Evolutionary conservation across 2,888 invertebrate genomes (phyloP).

Genomic region (Drosophila multiciliata): DNA sequence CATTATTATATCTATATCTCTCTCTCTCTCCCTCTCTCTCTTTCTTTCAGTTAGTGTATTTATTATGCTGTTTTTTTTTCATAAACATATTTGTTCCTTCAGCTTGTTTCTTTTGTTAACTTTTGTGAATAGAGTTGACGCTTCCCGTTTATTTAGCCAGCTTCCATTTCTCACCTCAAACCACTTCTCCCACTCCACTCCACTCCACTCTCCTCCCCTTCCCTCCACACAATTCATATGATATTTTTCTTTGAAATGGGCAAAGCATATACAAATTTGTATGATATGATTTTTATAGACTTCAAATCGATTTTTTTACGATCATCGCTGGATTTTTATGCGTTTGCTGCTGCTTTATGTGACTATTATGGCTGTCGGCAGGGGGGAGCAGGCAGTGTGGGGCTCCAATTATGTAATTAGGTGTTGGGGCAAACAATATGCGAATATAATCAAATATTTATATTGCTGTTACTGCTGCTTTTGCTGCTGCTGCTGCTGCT

Average conservation of each 20-base stretch:
- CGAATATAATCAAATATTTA: constrained; percentile 40
- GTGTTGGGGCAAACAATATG: constrained; percentile 67
- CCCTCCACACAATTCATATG: constrained; percentile 1
- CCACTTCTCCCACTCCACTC: neutral
- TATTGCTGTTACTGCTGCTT: constrained; percentile 12
- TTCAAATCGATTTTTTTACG: constrained; percentile 80
- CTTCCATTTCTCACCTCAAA: neutral
- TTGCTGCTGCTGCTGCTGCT: neutral
- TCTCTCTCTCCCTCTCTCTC: neutral
- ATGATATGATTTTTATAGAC: constrained; percentile 78
- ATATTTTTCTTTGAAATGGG: constrained; percentile 50
- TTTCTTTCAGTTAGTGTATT: constrained; percentile 9
- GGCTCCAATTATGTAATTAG: constrained; percentile 74
- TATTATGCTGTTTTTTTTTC: neutral
- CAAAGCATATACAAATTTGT: constrained; percentile 75
- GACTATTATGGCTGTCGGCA: constrained; percentile 51
- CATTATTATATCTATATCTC: neutral
- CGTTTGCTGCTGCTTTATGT: constrained; percentile 70
- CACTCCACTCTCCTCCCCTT: neutral
- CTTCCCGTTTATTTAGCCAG: constrained; percentile 18
- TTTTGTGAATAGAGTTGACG: constrained; percentile 39
- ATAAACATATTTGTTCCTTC: neutral
- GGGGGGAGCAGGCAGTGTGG: neutral
- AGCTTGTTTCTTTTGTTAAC: constrained; percentile 32
- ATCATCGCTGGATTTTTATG: constrained; percentile 75